phyloP scores from a whole-genome alignment of 2,797 vertebrate genomes.

The Leptodactylus fallax region DNA sequence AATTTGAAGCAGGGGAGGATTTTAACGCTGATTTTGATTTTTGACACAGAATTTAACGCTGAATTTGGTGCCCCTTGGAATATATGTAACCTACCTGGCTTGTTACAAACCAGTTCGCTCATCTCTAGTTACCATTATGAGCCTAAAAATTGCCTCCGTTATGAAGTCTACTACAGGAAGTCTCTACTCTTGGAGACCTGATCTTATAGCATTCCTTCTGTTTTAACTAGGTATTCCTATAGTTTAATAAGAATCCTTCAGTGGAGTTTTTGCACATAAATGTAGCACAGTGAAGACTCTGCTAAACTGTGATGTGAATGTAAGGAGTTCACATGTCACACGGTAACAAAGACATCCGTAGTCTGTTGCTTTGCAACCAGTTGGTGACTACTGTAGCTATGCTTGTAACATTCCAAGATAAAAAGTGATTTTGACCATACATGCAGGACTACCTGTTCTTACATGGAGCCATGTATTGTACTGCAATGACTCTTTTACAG shows the following conservation, averaged over 20 bases:
- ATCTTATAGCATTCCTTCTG: constrained; percentile 30
- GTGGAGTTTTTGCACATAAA: background rate
- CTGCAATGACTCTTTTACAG: too few species aligned
- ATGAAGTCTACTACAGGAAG: constrained; percentile 21
- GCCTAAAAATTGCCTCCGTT: background rate
- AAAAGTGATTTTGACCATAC: background rate
- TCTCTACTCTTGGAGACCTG: background rate
- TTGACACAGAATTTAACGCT: too few species aligned
- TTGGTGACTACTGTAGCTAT: background rate
- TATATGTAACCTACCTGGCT: too few species aligned
- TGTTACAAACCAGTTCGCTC: too few species aligned
- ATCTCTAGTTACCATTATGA: background rate
- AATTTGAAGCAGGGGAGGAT: too few species aligned
- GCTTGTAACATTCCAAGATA: background rate
- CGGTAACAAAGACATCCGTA: background rate
- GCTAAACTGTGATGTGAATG: constrained; percentile 7
- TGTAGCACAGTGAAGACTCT: background rate
- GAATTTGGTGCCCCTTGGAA: too few species aligned
- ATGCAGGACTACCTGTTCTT: background rate
- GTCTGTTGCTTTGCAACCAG: background rate
- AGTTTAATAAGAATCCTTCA: constrained; percentile 45
- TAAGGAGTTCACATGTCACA: background rate
- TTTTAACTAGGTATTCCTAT: constrained; percentile 46
- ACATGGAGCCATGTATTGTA: background rate
- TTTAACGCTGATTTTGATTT: too few species aligned